A percentile compares a stretch with the other conserved stretches of the same genome.
These are phyloP conservation scores for Falco berigora DNA, from an alignment of 2,797 vertebrate species.

Conservation along the genomic window DNA sequence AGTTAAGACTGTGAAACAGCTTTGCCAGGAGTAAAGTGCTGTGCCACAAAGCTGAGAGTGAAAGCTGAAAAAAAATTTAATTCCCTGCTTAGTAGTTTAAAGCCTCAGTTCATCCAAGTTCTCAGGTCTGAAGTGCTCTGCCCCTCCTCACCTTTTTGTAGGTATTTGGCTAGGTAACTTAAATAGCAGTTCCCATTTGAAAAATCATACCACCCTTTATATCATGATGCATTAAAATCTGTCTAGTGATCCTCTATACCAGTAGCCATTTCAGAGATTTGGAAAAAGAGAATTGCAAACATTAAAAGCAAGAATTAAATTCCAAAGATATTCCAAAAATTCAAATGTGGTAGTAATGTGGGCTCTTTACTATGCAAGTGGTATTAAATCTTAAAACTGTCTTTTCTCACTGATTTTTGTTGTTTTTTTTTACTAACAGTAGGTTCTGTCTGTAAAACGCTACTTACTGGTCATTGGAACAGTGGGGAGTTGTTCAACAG, in stretches of 20 bases:
- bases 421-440: background rate
- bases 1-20: background rate
- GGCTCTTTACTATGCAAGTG: background rate
- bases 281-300: background rate
- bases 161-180: background rate
- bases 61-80: background rate
- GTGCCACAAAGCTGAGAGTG: background rate
- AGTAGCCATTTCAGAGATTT: background rate
- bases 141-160: background rate
- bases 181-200: background rate
- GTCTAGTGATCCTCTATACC: accelerated
- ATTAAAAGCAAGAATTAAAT: background rate
- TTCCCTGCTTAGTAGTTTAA: background rate
- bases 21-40: background rate
- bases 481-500: background rate
- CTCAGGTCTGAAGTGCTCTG: background rate
- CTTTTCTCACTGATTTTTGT: background rate
- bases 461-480: background rate
- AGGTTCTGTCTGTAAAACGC: background rate
- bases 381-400: background rate
- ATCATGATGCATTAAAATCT: background rate
- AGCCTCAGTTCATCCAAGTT: background rate
- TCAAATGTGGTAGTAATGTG: background rate
- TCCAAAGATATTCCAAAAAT: background rate
- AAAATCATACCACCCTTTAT: background rate